Conservation (phyloP, 2,113 vertebrate genomes). For the Corydoras maculifer region DNA sequence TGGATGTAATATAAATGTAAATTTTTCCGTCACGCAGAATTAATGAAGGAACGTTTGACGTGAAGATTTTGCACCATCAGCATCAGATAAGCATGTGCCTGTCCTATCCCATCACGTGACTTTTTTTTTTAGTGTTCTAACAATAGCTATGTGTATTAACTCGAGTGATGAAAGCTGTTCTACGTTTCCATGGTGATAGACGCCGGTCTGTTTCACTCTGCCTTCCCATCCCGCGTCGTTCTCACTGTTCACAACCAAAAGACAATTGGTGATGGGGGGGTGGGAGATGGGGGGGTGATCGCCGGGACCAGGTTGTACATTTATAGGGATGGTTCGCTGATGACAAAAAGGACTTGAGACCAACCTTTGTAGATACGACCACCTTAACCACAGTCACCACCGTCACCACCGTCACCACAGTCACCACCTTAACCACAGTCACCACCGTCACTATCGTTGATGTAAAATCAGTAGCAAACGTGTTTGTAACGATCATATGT, state of each 20-base stretch:
- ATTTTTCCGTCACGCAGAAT: neutral
- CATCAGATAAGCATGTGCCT: constrained; percentile 56
- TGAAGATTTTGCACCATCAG: constrained; percentile 39
- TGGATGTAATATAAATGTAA: neutral
- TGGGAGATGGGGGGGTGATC: neutral
- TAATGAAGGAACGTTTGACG: too few relatives aligned
- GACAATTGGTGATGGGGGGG: constrained; percentile 60
- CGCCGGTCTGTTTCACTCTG: constrained; percentile 15
- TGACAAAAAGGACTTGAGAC: constrained; percentile 39
- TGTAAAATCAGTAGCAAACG: constrained; percentile 82
- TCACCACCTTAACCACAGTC: constrained; percentile 64
- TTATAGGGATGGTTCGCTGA: too few relatives aligned
- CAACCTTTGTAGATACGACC: constrained; percentile 67
- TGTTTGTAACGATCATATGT: constrained; percentile 92
- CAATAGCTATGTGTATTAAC: constrained; percentile 57
- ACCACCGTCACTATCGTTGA: too few relatives aligned
- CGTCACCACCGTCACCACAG: neutral
- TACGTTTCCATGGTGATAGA: constrained; percentile 23
- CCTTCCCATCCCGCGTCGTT: constrained; percentile 24
- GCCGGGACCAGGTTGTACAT: constrained; percentile 39
- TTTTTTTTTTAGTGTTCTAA: constrained; percentile 54
- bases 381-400: neutral
- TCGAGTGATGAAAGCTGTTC: constrained; percentile 47
- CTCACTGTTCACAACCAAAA: constrained; percentile 62
- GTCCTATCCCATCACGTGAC: constrained; percentile 52